Evolutionary conservation across 2,888 invertebrate genomes (phyloP), one percentile per base, ranked within the genome.

Genomic region (Rhagium mordax): DNA sequence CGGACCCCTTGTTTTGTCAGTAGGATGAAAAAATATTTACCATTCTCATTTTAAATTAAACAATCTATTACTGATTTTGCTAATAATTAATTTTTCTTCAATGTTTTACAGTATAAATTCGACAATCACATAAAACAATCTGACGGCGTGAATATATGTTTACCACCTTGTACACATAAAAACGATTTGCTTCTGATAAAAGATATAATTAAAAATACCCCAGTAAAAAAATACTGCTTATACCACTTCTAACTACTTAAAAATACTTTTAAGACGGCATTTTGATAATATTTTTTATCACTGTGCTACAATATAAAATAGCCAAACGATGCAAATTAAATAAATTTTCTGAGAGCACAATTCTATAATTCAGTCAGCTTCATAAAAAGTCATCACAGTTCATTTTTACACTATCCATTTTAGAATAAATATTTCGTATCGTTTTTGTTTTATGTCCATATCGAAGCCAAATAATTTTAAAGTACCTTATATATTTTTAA

Each of bases 311-410:
- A n/a, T 24, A 6, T n/a, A 62, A 57, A 62, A 62, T 8, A 62
- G 61, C 61, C 48, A 47, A 62, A 62, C 15, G 15, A 24, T 15
- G 51, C 64, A 15, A 16, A 27, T 24, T 64, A 64, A 64, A 51
- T 8, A 48, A 21, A 24, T 8, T 64, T 29, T 51, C 29, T 64
- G 64, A 64, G 51, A 64, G 64, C 64, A 64, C 49, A 27, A 51
- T 18, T 8, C 24, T 57, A 57, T 29, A 64, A 51, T 49, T 62
- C 64, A 64, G 64, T 64, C 64, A 64, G 62, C 64, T 29, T 64
- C 51, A 64, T 64, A 64, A 64, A 64, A 61, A 64, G 29, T 64
- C 64, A 64, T 64, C 64, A 64, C 64, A 64, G 64, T 51, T 64
- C 24, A 51, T 49, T 64, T n/a, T 64, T 64, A 64, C 51, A 15